phyloP scores from a whole-genome alignment of 2,888 invertebrate species.

The Sminthurides aquaticus region DNA sequence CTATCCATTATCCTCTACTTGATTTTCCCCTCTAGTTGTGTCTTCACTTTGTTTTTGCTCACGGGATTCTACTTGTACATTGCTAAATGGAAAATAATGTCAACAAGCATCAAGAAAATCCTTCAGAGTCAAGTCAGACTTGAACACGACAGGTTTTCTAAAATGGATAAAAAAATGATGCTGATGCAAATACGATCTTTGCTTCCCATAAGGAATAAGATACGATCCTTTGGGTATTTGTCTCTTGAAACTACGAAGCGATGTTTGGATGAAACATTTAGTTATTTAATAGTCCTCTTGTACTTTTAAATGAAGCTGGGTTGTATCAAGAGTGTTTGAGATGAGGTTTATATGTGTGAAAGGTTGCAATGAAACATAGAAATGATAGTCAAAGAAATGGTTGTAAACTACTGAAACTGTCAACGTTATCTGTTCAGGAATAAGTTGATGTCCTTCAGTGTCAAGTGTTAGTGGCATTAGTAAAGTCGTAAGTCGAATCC shows the following conservation, averaged over 20 bases:
- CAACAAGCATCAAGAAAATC: neutral
- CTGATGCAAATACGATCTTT: neutral
- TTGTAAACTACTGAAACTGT: too few relatives aligned
- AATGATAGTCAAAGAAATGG: too few relatives aligned
- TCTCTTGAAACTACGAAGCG: neutral
- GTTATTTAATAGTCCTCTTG: neutral
- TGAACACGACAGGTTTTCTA: neutral
- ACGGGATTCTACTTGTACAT: constrained; percentile 2
- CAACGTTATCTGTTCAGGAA: too few relatives aligned
- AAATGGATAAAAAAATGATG: neutral
- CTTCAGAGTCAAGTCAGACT: neutral
- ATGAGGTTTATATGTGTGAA: too few relatives aligned
- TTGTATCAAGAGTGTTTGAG: too few relatives aligned
- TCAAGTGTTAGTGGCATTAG: too few relatives aligned
- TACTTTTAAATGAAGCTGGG: constrained; percentile 4
- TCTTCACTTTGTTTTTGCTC: neutral
- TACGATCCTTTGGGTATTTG: neutral
- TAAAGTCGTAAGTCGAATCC: too few relatives aligned
- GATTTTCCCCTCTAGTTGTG: constrained; percentile 1
- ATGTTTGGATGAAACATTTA: neutral
- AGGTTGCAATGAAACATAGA: too few relatives aligned
- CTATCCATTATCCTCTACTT: neutral
- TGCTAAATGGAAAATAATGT: neutral
- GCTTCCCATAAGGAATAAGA: neutral
- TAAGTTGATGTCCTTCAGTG: too few relatives aligned